Base-by-base conservation (phyloP, 1,140 invertebrate species). In the Ips nitidus region DNA sequence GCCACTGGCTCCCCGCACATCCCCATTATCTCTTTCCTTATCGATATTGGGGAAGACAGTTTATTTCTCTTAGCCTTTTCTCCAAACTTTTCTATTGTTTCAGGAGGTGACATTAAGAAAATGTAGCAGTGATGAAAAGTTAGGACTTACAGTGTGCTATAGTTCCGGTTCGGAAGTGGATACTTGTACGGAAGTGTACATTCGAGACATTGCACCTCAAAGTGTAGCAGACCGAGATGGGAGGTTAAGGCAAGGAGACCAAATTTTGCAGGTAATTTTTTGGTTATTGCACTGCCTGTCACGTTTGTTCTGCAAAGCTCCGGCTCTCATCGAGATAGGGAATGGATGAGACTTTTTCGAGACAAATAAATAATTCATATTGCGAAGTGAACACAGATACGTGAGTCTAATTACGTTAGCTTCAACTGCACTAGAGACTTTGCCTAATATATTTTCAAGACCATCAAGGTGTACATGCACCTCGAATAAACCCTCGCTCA, bases 61-160 rank as follows among this genome's bases (percentile, higher is more conserved):
- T 63, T 69, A 69, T 69, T 57, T 69, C 57, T 68, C 61, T 53
- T 42, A 55, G 66, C 57, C 36, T 60, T 68, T 53, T 8, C 45
- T 50, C 8, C 47, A 41, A 56, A 70, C 47, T 56, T 53, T 70
- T 82, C 22, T 22, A 22, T 41, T 72, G 71, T 83, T 82, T 37
- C 81, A 91, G 89, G 90, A 91, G 84, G 86, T 92, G 57, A 87
- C 88, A 41, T 80, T 92, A 57, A 72, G 78, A 71, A 85, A 84
- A 74, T 82, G 84, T 55, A 81, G 78, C 39, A 86, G 81, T 66
- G 82, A 85, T 53, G 86, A 89, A 76, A 88, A 89, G 72, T 77
- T 90, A 1, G 90, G 90, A 5, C 78, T 92, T 41, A 89, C 88
- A 4, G 83, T 92, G 41, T 90, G 87, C 77, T 91, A 90, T 73